These are phyloP conservation scores for Chondrilla cf. caribensis DNA, from an alignment of 37 sponge, comb jelly and placozoan species.

Conservation along the genomic window DNA sequence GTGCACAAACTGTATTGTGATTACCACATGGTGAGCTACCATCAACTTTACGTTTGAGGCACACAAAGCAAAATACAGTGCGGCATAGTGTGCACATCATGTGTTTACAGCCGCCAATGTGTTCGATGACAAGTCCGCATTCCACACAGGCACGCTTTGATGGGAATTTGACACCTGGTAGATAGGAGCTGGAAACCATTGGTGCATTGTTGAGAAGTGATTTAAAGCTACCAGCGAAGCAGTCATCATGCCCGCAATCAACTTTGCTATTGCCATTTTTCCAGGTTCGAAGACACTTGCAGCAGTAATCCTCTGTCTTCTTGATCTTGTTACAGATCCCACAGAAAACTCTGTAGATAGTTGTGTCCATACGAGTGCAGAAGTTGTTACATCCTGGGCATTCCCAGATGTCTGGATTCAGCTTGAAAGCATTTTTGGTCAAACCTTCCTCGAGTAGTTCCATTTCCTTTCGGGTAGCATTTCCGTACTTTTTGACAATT, in stretches of 20 bases:
- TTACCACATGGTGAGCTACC: constrained; percentile 46
- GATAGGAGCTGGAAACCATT: constrained; percentile 6
- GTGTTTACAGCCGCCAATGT: constrained; percentile 51
- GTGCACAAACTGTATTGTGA: constrained; percentile 32
- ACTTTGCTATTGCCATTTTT: constrained; percentile 15
- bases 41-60: constrained; percentile 17
- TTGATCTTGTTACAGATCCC: constrained; percentile 32
- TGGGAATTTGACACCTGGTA: constrained; percentile 35
- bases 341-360: constrained; percentile 17
- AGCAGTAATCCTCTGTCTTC: constrained; percentile 28
- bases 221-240: constrained; percentile 24
- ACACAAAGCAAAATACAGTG: constrained; percentile 49
- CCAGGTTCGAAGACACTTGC: constrained; percentile 41
- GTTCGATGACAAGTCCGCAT: constrained; percentile 54
- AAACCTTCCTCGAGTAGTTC: constrained; percentile 10
- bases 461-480: constrained; percentile 22
- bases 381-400: constrained; percentile 43
- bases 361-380: constrained; percentile 33
- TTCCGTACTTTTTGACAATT: constrained; percentile 22
- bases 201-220: constrained; percentile 26
- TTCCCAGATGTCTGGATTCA: constrained; percentile 32
- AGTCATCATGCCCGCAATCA: constrained; percentile 44
- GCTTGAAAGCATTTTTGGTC: constrained; percentile 11
- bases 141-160: constrained; percentile 41
- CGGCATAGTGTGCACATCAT: constrained; percentile 44